These are phyloP conservation scores for Leguminivora glycinivorella DNA, from an alignment of 1,140 invertebrate genomes.

Conservation along the genomic window DNA sequence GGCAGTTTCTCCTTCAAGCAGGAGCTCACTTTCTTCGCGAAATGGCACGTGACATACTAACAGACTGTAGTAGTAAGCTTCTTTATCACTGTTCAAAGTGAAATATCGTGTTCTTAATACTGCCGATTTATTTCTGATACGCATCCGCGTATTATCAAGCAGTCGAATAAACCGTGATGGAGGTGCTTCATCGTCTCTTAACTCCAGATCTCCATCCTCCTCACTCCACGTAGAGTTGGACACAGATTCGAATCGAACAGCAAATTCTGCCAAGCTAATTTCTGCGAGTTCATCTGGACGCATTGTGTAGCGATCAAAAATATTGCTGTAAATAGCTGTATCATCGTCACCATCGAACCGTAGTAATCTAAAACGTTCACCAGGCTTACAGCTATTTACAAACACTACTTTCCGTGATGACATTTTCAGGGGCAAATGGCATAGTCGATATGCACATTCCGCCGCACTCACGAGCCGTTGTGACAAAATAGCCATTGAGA, in stretches of 20 bases:
- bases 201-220: slow-evolving; percentile 39
- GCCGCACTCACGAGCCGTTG: slow-evolving; percentile 37
- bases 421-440: slow-evolving; percentile 39
- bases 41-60: slow-evolving; percentile 33
- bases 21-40: slow-evolving; percentile 27
- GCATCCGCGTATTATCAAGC: slow-evolving; percentile 42
- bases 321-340: slow-evolving; percentile 34
- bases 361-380: slow-evolving; percentile 38
- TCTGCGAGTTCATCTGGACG: slow-evolving; percentile 34
- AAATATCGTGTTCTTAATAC: slow-evolving; percentile 41
- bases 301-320: slow-evolving; percentile 33
- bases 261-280: slow-evolving; percentile 40
- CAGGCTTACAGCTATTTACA: slow-evolving; percentile 40
- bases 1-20: slow-evolving; percentile 33
- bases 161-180: slow-evolving; percentile 34
- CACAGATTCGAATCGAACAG: slow-evolving; percentile 31
- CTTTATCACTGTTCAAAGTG: slow-evolving; percentile 43
- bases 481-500: slow-evolving; percentile 38
- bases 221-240: slow-evolving; percentile 31
- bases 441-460: slow-evolving; percentile 37
- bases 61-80: slow-evolving; percentile 34
- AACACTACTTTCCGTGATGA: slow-evolving; percentile 40
- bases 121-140: slow-evolving; percentile 38
- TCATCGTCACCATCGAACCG: slow-evolving; percentile 34
- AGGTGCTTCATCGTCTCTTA: slow-evolving; percentile 33